Base-by-base conservation (phyloP, 2,113 vertebrate genomes). In the Elephantulus edwardii region DNA sequence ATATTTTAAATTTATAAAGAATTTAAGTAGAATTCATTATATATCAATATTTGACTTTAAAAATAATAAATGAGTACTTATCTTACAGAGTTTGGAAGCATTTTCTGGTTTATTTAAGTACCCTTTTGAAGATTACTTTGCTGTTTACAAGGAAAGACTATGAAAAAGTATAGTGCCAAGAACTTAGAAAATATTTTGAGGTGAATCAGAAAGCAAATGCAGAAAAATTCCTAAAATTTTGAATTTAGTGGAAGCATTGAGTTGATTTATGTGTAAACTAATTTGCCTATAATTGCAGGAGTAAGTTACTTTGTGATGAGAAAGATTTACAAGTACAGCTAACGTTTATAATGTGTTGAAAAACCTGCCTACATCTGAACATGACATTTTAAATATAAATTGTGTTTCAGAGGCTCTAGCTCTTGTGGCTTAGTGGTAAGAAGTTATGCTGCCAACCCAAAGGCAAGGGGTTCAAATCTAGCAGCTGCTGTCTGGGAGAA, bases 61-160 rank as follows among this genome's bases (percentile, higher is more conserved):
- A 74, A 83, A 30, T 86, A 38, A 48, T 54, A 24, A 48, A 71
- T 70, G 68, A 58, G 4, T 2, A 42, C 76, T 80, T 75, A 91
- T 72, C 92, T 12, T 58, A 52, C 84, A 84, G 28, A 33, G 20
- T 28, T 81, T 38, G 74, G 66, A 80, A 86, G 10, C 3, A 87
- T 79, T 82, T 92, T 84, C 26, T 80, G 42, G 9, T 62, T 20
- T 17, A 85, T 80, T 74, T 93, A 80, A 40, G n/a, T 95, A n/a
- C 92, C 86, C 87, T 58, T 54, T 58, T 86, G 86, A 26, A 74
- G 12, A 83, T 54, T 87, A 6, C 62, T 35, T 74, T 62, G 60
- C 11, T 85, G 38, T 28, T 84, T 75, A 76, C 75, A 86, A 84
- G 64, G 44, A 44, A 4, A 83, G 71, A 22, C 30, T 77, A n/a